Base-by-base conservation (phyloP, 37 sponge, comb jelly and placozoan genomes). In the Axinella damicornis region DNA sequence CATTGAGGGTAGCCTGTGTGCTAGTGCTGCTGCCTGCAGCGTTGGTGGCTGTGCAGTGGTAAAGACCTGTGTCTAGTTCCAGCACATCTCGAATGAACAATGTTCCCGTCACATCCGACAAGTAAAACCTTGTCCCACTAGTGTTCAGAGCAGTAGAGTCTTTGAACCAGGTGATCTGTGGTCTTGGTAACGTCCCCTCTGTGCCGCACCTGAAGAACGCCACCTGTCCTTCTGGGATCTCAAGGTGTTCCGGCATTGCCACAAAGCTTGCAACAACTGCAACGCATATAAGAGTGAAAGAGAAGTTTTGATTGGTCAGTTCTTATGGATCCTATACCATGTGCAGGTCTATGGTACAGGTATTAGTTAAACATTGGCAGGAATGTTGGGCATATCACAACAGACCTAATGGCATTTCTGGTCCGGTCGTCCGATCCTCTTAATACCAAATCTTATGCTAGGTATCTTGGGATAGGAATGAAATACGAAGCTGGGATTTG, bases 161-260 rank as follows among this genome's bases (percentile, higher is more conserved):
- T 39, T 84, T 84, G 84, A 32, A 84, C 84, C 84, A 84, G 17
- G 68, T 66, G 56, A 73, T 41, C 2, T 34, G 24, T 0, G 75
- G 35, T 21, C 56, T 2, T 19, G 84, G 84, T 4, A 65, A 1
- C n/a, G 84, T 5, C 5, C 24, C 28, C 17, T 39, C 55, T 6
- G 57, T 20, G 14, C 38, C 0, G 36, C 84, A 84, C 68, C 65
- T 53, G 28, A 84, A 74, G 55, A 31, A 61, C 19, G 76, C 84
- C 2, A 65, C 65, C 6, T 62, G 24, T 18, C 76, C 76, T 52
- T 2, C 37, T 27, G 76, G 34, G 25, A 84, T 74, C 0, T 27
- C 28, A 0, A 84, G 57, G 24, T 65, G 21, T 21, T 65, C 54
- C 13, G 84, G 84, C 11, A 21, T 30, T 24, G 25, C 25, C 2